phyloP scores from a whole-genome alignment of 1,140 invertebrate genomes.

The Augochlora pura region DNA sequence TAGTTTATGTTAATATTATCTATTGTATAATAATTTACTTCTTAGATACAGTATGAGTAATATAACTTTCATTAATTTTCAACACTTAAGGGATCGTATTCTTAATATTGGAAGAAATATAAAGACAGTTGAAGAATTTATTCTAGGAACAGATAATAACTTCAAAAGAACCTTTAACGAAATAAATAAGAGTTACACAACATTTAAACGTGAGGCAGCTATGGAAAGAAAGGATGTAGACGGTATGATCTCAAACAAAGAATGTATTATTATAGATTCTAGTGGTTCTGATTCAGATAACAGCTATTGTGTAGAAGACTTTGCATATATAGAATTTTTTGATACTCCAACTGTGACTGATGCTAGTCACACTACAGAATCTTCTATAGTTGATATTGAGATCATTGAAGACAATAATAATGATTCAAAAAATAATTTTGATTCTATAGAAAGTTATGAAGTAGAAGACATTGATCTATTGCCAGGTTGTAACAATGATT shows the following conservation, averaged over 20 bases:
- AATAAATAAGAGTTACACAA: background rate
- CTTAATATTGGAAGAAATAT: background rate
- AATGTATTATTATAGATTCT: background rate
- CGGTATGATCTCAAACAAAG: background rate
- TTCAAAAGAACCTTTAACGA: background rate
- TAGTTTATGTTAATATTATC: background rate
- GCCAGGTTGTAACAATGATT: constrained; percentile 64
- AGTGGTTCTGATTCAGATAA: background rate
- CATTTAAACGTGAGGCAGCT: background rate
- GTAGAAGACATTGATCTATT: constrained; percentile 27
- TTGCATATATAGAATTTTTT: background rate
- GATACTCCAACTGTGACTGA: background rate
- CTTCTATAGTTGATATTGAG: constrained; percentile 1
- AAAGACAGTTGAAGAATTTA: background rate
- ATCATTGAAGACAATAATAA: constrained; percentile 65
- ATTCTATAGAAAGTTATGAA: constrained; percentile 10
- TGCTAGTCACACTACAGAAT: background rate
- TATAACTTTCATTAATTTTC: too few species aligned
- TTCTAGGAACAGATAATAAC: background rate
- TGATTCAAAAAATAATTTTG: constrained; percentile 64
- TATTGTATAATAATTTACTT: background rate
- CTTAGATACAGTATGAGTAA: too few species aligned
- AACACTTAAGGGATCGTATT: background rate
- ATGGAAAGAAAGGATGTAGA: background rate
- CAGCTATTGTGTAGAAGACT: background rate